Evolutionary conservation across 2,888 invertebrate genomes (phyloP), one percentile per base, ranked within the genome.

Genomic region (Notodonta dromedarius): DNA sequence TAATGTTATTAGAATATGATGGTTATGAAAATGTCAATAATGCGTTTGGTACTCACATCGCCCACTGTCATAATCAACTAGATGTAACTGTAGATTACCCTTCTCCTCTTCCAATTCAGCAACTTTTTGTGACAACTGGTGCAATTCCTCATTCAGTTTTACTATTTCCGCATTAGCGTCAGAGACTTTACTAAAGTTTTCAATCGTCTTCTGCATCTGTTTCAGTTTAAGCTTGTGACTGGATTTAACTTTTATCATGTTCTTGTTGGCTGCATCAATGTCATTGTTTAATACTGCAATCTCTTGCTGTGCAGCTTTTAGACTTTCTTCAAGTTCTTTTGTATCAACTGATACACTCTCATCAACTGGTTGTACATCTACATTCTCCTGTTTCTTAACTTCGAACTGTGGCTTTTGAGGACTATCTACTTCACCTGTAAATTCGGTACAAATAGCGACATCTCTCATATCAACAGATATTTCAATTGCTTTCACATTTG

Each of bases 31-130:
- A 32, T 58, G 58, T 56, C 14, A 53, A 56, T 32, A 12, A 58
- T 48, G 58, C 44, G 12, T 60, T 57, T 50, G 50, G 67, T 74
- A 89, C 91, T 89, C 93, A 95, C 95, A 92, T 95, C 95, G 94
- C 77, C 95, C 94, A 86, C 96, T 96, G 85, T 96, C 96, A 89
- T 96, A 96, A 90, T 97, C 97, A 76, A 97, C 96, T 84, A 97
- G 94, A 90, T 96, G 96, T 83, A 98, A 93, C 90, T 98, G 97
- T 82, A 98, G 95, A 90, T 97, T 97, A 78, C 98, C 98, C 91
- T 98, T 98, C 90, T 98, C 98, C 87, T 98, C 97, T 90, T 98
- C 97, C 70, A 98, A 89, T 83, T 97, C 97, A 13, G 96, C 96
- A 65, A 98, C 95, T 92, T 95, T 96, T 75, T 97, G 96, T 67